Conservation (phyloP, 2,888 invertebrate genomes). For the Panorpa germanica region DNA sequence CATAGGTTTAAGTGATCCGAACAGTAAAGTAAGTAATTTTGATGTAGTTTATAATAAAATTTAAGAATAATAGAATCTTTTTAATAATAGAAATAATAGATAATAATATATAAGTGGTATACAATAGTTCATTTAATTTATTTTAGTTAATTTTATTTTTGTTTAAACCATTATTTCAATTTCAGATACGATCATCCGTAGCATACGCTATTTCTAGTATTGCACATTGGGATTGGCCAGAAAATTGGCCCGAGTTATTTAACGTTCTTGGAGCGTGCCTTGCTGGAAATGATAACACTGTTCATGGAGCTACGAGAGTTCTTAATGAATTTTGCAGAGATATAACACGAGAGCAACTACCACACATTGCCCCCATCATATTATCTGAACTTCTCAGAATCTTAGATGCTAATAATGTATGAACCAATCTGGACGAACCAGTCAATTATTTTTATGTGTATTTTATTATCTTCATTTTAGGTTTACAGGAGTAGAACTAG, state of each 20-base stretch:
- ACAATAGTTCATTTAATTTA: not conserved
- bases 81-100: no score
- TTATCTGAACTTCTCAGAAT: conserved; percentile 50
- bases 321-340: conserved; percentile 48
- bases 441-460: conserved; percentile 2
- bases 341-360: conserved; percentile 46
- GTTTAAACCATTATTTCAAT: no score
- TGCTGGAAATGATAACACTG: conserved; percentile 35
- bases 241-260: conserved; percentile 48
- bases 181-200: conserved; percentile 36
- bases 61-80: no score
- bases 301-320: conserved; percentile 54
- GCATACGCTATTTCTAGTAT: conserved; percentile 53
- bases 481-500: conserved; percentile 34
- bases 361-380: conserved; percentile 44
- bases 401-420: conserved; percentile 36
- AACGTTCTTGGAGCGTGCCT: conserved; percentile 42
- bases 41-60: not conserved
- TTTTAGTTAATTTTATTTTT: conserved; percentile 2
- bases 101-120: conserved; percentile 1
- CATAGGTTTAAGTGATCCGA: conserved; percentile 39
- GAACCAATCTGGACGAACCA: conserved; percentile 9
- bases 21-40: conserved; percentile 28
- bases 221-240: conserved; percentile 55
- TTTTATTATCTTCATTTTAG: conserved; percentile 3